These are phyloP conservation scores for Andrena camellia DNA, from an alignment of 2,888 invertebrate genomes.

Conservation along the genomic window DNA sequence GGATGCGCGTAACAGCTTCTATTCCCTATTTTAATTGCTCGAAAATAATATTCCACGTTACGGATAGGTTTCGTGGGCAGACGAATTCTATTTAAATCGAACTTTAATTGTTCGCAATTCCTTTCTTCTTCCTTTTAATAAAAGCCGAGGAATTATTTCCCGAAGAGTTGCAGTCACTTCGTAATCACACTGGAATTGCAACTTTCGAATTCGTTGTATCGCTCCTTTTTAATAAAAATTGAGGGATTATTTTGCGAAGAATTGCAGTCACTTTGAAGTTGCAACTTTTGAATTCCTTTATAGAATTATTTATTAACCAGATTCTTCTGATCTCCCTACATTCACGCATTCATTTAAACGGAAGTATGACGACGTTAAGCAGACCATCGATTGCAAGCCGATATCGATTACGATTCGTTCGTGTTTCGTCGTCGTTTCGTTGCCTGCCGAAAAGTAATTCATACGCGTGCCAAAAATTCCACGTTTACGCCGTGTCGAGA, in stretches of 20 bases:
- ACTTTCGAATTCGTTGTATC: no score
- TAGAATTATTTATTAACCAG: no score
- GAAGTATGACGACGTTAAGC: not conserved
- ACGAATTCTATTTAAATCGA: not conserved
- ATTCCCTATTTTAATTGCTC: conserved; percentile 4
- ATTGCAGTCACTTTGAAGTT: no score
- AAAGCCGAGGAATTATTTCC: no score
- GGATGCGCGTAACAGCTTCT: not conserved
- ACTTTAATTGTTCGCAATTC: no score
- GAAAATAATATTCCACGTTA: conserved; percentile 2
- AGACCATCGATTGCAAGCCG: not conserved
- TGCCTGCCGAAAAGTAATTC: conserved; percentile 13
- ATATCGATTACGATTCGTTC: conserved; percentile 5
- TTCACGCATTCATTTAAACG: not conserved
- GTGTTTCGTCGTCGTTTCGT: not conserved
- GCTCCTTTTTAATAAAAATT: no score
- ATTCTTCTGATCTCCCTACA: no score
- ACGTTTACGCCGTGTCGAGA: not conserved
- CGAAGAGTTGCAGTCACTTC: no score
- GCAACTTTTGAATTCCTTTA: no score
- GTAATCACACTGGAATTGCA: no score
- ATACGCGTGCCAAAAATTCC: not conserved
- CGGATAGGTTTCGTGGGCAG: not conserved
- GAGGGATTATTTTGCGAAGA: no score
- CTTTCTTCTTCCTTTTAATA: no score